Conservation (phyloP, 2,888 invertebrate species). For the Sthenelais limicola region DNA sequence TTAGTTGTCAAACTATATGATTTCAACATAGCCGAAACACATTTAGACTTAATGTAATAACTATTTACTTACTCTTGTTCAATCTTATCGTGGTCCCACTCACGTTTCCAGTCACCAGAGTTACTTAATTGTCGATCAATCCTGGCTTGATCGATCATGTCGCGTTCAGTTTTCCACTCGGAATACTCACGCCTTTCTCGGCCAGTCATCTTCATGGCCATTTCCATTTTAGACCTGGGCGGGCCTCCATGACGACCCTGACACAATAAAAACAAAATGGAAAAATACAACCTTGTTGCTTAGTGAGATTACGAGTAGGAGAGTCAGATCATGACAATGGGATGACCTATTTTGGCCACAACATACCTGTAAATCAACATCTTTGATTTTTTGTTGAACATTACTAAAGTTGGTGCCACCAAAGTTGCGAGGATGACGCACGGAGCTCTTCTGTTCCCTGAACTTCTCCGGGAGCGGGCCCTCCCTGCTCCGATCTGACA, state of each 20-base stretch:
- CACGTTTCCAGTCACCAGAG: constrained; percentile 67
- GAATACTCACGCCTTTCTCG: constrained; percentile 64
- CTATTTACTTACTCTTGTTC: constrained; percentile 57
- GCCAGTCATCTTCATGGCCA: constrained; percentile 69
- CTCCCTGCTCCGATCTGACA: constrained; percentile 65
- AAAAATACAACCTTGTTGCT: too few species aligned
- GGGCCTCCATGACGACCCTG: constrained; percentile 44
- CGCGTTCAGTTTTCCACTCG: constrained; percentile 68
- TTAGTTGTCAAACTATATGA: too few species aligned
- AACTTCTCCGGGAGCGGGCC: constrained; percentile 42
- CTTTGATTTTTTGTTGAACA: constrained; percentile 63
- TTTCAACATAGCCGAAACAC: too few species aligned
- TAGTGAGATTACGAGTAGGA: constrained; percentile 2
- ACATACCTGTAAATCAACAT: constrained; percentile 11
- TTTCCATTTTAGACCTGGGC: constrained; percentile 60
- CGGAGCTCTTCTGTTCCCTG: constrained; percentile 41
- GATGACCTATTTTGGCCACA: too few species aligned
- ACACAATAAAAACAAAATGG: too few species aligned
- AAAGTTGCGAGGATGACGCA: constrained; percentile 66
- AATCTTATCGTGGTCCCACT: constrained; percentile 68
- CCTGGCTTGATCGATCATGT: constrained; percentile 64
- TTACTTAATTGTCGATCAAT: constrained; percentile 64
- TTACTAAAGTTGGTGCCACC: constrained; percentile 65
- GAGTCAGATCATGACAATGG: neutral
- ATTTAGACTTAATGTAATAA: too few species aligned